Conservation (phyloP, 2,888 invertebrate species). For the Steinernema hermaphroditum region DNA sequence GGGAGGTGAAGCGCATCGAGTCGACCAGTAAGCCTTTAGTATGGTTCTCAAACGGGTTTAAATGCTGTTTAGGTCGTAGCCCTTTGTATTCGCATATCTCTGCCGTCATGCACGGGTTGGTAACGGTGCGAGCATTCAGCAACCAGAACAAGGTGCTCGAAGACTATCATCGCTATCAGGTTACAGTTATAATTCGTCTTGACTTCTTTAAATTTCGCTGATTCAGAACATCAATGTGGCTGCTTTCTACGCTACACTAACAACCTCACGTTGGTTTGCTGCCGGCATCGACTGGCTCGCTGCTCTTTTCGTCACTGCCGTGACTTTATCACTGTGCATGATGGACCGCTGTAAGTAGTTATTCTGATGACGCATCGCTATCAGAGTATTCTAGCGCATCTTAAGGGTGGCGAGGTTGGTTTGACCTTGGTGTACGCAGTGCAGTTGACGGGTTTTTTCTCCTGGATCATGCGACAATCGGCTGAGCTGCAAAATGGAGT, state of each 20-base stretch:
- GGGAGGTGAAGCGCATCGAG: conserved; percentile 75
- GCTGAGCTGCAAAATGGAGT: conserved; percentile 75
- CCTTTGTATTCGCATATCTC: conserved; percentile 93
- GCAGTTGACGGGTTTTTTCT: conserved; percentile 78
- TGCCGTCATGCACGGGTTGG: conserved; percentile 84
- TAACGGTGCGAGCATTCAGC: conserved; percentile 85
- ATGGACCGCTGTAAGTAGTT: background rate
- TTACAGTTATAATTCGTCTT: conserved; percentile 16
- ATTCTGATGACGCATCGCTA: background rate
- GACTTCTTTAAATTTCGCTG: background rate
- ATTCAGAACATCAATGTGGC: conserved; percentile 80
- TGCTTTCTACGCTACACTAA: conserved; percentile 86
- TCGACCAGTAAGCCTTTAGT: conserved; percentile 68
- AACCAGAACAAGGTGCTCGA: conserved; percentile 78
- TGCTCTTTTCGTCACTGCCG: conserved; percentile 80
- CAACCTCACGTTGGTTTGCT: conserved; percentile 88
- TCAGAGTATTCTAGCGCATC: too few species aligned
- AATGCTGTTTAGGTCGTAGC: conserved; percentile 76
- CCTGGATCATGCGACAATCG: conserved; percentile 89
- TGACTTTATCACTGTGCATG: conserved; percentile 75
- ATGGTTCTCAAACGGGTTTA: too few species aligned
- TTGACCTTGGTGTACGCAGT: conserved; percentile 60
- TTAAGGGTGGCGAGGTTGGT: conserved; percentile 55
- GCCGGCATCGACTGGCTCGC: conserved; percentile 88
- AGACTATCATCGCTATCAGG: conserved; percentile 68